Evolutionary conservation across 1,140 invertebrate species (phyloP).

Genomic region (Steinernema khuongi): DNA sequence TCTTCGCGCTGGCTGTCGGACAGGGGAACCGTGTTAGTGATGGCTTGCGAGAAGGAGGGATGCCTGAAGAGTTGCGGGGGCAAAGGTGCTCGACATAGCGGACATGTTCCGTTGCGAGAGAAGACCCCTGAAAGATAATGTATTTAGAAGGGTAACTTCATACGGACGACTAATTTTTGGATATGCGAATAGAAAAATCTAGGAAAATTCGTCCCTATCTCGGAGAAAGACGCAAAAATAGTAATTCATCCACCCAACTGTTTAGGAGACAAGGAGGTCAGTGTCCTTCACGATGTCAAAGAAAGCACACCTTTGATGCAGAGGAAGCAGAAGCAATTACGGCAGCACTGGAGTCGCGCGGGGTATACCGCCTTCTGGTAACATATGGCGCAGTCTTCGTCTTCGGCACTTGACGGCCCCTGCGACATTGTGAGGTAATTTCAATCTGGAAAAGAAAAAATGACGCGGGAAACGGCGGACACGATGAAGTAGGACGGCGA

Average conservation of each 20-base stretch:
- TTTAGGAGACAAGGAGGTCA: too few relatives aligned
- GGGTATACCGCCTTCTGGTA: not conserved
- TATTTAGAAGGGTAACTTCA: too few relatives aligned
- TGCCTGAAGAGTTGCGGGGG: not conserved
- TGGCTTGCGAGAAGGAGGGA: not conserved
- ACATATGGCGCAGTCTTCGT: not conserved
- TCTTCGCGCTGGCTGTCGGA: not conserved
- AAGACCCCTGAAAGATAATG: not conserved
- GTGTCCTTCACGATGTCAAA: too few relatives aligned
- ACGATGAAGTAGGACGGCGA: too few relatives aligned
- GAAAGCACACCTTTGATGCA: not conserved
- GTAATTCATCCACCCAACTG: too few relatives aligned
- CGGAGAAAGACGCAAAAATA: too few relatives aligned
- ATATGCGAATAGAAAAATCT: not conserved
- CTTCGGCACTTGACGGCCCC: not conserved
- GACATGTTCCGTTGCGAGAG: not conserved
- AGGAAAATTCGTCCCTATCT: not conserved
- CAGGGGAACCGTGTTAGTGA: not conserved
- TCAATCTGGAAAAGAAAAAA: not conserved
- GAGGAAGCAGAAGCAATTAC: not conserved
- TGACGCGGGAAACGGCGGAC: not conserved
- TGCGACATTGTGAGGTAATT: not conserved
- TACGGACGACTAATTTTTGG: too few relatives aligned
- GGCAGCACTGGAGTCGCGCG: not conserved
- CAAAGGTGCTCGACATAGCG: not conserved